A percentile compares a stretch with the other conserved stretches of the same genome.
These are phyloP conservation scores for Poicephalus gulielmi DNA, from an alignment of 2,113 vertebrate species.

Conservation along the genomic window DNA sequence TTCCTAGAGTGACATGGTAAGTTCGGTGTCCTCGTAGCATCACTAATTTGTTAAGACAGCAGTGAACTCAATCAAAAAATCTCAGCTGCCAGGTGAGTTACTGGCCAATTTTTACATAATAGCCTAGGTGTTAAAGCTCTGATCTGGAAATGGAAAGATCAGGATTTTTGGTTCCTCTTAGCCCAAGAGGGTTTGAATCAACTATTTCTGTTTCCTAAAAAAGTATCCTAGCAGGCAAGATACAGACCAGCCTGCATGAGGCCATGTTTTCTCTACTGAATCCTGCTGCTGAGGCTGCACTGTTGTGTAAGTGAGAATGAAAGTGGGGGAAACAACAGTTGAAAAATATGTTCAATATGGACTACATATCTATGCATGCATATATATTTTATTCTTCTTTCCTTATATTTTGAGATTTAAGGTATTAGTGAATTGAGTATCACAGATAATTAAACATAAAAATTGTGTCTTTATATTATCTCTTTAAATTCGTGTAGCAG, in stretches of 20 bases:
- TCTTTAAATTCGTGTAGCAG: not conserved
- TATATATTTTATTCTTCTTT: not conserved
- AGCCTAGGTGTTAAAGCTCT: not conserved
- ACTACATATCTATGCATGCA: not conserved
- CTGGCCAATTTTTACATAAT: not conserved
- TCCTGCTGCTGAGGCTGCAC: not conserved
- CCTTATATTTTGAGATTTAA: not conserved
- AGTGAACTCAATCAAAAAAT: constrained; percentile 6
- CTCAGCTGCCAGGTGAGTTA: constrained; percentile 22
- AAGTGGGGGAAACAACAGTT: not conserved
- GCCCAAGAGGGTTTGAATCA: not conserved
- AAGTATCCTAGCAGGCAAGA: not conserved
- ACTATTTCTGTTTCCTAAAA: not conserved
- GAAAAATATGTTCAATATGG: not conserved
- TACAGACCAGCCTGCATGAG: not conserved
- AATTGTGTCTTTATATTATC: not conserved
- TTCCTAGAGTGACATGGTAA: not conserved
- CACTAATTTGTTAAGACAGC: constrained; percentile 31
- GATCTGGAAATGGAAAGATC: not conserved
- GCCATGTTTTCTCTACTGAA: not conserved
- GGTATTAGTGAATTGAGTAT: not conserved
- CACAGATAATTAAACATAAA: not conserved
- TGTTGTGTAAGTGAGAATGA: not conserved
- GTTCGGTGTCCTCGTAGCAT: not conserved
- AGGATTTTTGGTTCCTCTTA: not conserved